phyloP scores from a whole-genome alignment of 1,140 invertebrate species.

The Dolichoris vasculosae region DNA sequence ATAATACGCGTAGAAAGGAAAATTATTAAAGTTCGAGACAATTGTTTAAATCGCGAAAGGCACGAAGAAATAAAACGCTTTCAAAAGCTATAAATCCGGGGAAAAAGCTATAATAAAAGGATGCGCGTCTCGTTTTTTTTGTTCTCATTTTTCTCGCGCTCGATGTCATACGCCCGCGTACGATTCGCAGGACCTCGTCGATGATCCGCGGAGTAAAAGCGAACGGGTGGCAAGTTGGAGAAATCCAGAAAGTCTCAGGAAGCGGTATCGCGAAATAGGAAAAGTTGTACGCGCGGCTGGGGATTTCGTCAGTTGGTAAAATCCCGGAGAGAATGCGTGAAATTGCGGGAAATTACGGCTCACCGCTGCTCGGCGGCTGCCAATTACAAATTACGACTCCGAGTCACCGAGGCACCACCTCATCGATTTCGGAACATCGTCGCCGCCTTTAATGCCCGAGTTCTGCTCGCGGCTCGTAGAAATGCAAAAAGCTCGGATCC shows the following conservation, averaged over 20 bases:
- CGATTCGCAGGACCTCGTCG: not conserved
- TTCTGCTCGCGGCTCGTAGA: not conserved
- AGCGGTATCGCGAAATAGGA: not conserved
- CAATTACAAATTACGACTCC: not conserved
- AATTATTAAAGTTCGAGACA: not conserved
- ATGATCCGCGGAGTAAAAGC: not conserved
- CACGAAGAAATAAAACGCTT: conserved; percentile 46
- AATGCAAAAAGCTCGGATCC: conserved; percentile 4
- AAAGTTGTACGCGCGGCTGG: not conserved
- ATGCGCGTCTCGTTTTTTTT: not conserved
- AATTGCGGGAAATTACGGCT: not conserved
- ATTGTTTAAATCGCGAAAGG: conserved; percentile 29
- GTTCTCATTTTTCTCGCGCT: not conserved
- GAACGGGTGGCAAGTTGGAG: not conserved
- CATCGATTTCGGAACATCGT: not conserved
- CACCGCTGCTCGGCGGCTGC: not conserved
- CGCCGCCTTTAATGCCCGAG: not conserved
- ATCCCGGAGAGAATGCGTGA: not conserved
- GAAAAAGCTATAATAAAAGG: not conserved
- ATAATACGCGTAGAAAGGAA: not conserved
- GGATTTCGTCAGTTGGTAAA: not conserved
- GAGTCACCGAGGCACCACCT: not conserved
- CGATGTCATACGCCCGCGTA: not conserved
- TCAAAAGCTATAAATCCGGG: conserved; percentile 17
- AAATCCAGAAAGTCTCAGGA: not conserved